Percentiles rank a stretch among this genome's conserved stretches.
Conservation (phyloP, 2,888 invertebrate species). For the Spialia ferax region DNA sequence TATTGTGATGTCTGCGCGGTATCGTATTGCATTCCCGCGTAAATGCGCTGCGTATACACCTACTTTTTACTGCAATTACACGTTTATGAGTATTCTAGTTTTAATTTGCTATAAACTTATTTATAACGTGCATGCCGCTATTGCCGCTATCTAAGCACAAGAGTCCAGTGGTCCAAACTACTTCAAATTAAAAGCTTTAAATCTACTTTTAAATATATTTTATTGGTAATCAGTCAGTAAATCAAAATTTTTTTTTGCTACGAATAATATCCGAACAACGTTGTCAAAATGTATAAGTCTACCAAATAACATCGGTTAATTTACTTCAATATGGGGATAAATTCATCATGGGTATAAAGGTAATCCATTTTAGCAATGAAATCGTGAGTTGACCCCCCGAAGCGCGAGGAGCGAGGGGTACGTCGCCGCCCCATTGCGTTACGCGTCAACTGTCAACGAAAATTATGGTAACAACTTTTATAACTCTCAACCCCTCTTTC, state of each 20-base stretch:
- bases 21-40: conserved; percentile 25
- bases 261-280: too few relatives aligned
- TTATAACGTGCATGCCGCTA: too few relatives aligned
- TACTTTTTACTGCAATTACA: conserved; percentile 22
- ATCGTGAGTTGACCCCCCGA: conserved; percentile 14
- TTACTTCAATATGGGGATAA: neutral
- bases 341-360: neutral
- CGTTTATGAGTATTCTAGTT: conserved; percentile 2
- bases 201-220: too few relatives aligned
- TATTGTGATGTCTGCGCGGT: neutral
- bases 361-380: neutral
- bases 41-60: neutral
- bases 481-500: neutral
- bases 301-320: neutral
- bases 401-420: conserved; percentile 13
- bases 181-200: too few relatives aligned
- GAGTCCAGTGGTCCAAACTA: too few relatives aligned
- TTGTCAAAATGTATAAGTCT: too few relatives aligned
- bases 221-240: too few relatives aligned
- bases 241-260: too few relatives aligned
- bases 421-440: too few relatives aligned
- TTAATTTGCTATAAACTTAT: too few relatives aligned
- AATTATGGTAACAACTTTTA: conserved; percentile 15
- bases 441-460: conserved; percentile 10
- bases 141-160: too few relatives aligned